These are phyloP conservation scores for Willisornis vidua DNA, from an alignment of 2,113 vertebrate genomes.

Conservation along the genomic window DNA sequence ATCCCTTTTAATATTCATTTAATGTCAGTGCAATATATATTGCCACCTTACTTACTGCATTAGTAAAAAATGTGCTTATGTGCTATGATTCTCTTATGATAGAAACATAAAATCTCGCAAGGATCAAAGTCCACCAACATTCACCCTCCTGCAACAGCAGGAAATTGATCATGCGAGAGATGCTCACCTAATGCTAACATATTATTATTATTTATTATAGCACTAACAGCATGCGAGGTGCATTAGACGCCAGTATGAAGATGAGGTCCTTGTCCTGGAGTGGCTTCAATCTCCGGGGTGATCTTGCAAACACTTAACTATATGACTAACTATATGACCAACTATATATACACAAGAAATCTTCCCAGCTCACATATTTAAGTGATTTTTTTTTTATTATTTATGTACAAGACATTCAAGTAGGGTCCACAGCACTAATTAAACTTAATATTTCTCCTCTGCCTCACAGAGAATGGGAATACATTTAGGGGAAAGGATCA, in stretches of 20 bases:
- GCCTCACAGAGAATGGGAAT: not conserved
- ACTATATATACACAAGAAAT: not conserved
- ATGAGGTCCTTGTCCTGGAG: conserved; percentile 62
- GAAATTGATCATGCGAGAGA: conserved; percentile 69
- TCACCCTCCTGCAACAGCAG: conserved; percentile 62
- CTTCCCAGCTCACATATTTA: not conserved
- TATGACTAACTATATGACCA: conserved; percentile 50
- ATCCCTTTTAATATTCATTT: conserved; percentile 73
- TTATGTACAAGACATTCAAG: not conserved
- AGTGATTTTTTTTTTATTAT: not conserved
- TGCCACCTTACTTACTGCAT: conserved; percentile 69
- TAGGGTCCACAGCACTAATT: not conserved
- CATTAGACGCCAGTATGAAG: conserved; percentile 53
- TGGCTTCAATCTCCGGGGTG: conserved; percentile 58
- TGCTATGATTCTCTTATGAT: conserved; percentile 69
- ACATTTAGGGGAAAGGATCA: not conserved
- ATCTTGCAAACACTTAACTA: conserved; percentile 56
- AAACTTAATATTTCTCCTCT: conserved; percentile 12
- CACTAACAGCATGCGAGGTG: conserved; percentile 55
- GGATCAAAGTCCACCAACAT: conserved; percentile 72
- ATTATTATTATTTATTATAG: conserved; percentile 74
- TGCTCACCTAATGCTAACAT: conserved; percentile 69
- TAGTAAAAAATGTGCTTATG: conserved; percentile 75
- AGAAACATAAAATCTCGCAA: conserved; percentile 72
- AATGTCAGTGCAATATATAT: conserved; percentile 74